Base-by-base conservation (phyloP, 1,140 invertebrate species). In the Drosophila watanabei region DNA sequence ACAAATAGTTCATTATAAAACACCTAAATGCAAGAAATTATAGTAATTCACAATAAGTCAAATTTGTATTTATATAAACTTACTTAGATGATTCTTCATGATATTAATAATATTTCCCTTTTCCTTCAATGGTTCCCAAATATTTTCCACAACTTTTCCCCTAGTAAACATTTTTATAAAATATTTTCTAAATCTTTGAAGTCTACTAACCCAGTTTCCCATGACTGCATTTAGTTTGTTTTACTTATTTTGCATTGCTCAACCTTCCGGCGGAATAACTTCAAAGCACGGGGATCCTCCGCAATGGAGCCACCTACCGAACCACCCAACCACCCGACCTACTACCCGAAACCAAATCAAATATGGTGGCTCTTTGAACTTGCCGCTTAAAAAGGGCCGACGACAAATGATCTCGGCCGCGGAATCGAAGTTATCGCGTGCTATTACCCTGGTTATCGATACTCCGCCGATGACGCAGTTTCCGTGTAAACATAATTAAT, bases 401-500 rank as follows among this genome's bases (percentile, higher is more conserved):
- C 75, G 35, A 75, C 43, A 65, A 61, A 72, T 79, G 83, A 87
- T 87, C 83, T 87, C 72, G 52, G 56, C 52, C 64, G 62, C 46
- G 54, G 77, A 41, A 60, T 56, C 48, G 72, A 79, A 84, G 62
- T 78, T 82, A 86, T 85, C 82, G 76, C 54, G 45, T 28, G 32
- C 39, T 82, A 86, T 86, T 83, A 83, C 37, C 70, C 73, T 62
- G 79, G 75, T 79, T 85, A 85, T 85, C 83, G 77, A 89, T 71
- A 79, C 87, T 70, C 49, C 80, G 48, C 39, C 45, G 72, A 46
- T 89, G 86, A 80, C 75, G 86, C 85, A 89, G 82, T 90, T 82
- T 89, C 86, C 79, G 66, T 77, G 52, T 77, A 80, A 59, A 82
- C 71, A 75, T 79, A 92, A 89, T 86, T 92, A 92, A 86, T 92